These are phyloP conservation scores for Amaurobius ferox DNA, from an alignment of 2,888 invertebrate species.

Conservation along the genomic window DNA sequence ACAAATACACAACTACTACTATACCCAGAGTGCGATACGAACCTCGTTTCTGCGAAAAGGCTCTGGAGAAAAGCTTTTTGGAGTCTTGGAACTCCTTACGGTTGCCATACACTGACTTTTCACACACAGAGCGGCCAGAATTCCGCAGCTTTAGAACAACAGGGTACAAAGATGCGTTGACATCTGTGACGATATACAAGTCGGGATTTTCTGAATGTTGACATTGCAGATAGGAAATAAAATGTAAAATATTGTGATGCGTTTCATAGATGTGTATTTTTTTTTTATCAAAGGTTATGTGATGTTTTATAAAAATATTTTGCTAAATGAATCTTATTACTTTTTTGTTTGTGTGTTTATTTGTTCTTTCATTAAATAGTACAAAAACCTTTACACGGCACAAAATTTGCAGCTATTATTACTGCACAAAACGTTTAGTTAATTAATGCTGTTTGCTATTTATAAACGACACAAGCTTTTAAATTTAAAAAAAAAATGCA, in stretches of 20 bases:
- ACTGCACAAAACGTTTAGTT: no score
- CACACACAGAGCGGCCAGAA: conserved; percentile 13
- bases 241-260: conserved; percentile 9
- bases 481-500: no score
- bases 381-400: no score
- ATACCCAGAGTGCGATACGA: conserved; percentile 34
- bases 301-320: conserved; percentile 17
- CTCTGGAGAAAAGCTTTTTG: neutral
- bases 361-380: no score
- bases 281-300: neutral
- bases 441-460: no score
- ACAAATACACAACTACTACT: conserved; percentile 6
- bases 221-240: neutral
- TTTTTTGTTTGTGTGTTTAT: no score
- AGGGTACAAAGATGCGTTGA: conserved; percentile 52
- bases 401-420: no score
- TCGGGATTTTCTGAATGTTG: conserved; percentile 65
- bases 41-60: neutral
- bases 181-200: conserved; percentile 60
- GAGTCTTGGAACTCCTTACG: conserved; percentile 52
- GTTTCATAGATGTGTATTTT: neutral
- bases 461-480: no score
- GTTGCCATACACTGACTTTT: conserved; percentile 32
- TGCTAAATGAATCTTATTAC: no score
- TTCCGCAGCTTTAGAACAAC: conserved; percentile 40